phyloP scores from a whole-genome alignment of 2,888 invertebrate species.

The Cyaniris semiargus region DNA sequence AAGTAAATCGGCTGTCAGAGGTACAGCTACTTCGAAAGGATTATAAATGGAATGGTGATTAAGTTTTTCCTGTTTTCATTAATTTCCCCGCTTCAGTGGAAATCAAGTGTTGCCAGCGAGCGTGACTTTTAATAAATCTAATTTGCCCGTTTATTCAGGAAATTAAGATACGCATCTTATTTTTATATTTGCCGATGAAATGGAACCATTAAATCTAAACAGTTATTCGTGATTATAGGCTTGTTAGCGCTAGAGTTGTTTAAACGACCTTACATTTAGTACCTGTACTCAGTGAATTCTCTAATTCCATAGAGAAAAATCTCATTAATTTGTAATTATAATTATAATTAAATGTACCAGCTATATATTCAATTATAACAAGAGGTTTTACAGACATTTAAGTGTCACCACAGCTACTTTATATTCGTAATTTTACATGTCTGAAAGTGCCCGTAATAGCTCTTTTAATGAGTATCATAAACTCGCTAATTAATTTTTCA shows the following conservation, averaged over 20 bases:
- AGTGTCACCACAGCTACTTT: neutral
- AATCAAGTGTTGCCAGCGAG: conserved; percentile 26
- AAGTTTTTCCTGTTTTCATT: conserved; percentile 8
- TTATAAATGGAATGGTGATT: conserved; percentile 21
- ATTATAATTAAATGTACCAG: neutral
- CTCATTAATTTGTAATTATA: neutral
- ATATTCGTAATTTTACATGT: conserved; percentile 18
- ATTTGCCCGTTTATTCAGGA: conserved; percentile 1
- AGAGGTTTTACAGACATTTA: conserved; percentile 2
- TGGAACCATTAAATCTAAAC: neutral
- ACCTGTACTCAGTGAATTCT: neutral
- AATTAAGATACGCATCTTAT: conserved; percentile 21
- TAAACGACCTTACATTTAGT: neutral
- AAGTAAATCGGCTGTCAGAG: conserved; percentile 10
- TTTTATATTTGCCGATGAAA: conserved; percentile 10
- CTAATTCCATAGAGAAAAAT: neutral
- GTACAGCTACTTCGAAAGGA: conserved; percentile 6
- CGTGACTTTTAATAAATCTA: conserved; percentile 29
- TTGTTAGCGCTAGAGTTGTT: neutral
- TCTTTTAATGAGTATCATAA: neutral
- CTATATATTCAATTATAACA: neutral
- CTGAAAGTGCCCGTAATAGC: conserved; percentile 8
- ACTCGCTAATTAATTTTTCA: neutral
- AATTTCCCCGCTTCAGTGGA: neutral
- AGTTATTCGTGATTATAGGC: conserved; percentile 11